Evolutionary conservation across 2,113 vertebrate genomes (phyloP).

Genomic region (Plestiodon gilberti): DNA sequence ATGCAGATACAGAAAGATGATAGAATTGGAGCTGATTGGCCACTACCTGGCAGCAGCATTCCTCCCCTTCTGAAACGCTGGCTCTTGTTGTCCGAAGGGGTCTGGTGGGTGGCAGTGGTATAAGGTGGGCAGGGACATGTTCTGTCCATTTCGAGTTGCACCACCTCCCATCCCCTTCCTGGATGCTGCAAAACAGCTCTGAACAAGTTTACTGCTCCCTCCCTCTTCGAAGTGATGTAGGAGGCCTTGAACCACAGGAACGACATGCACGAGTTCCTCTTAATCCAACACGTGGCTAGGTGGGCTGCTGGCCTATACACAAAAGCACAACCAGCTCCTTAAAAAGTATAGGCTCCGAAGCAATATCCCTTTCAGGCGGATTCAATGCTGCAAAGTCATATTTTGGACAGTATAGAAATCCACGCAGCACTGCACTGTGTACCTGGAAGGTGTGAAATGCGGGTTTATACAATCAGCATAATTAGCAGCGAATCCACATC

Average conservation of each 20-base stretch:
- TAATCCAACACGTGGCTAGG: too few species aligned
- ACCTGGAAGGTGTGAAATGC: too few species aligned
- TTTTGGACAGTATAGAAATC: background rate
- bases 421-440: background rate
- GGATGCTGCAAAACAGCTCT: background rate
- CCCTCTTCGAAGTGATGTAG: background rate
- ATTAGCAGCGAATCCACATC: too few species aligned
- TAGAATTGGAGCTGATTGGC: background rate
- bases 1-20: conserved; percentile 14
- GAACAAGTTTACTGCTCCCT: background rate
- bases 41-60: background rate
- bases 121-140: background rate
- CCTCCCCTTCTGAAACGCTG: background rate
- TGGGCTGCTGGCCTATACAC: too few species aligned
- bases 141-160: background rate
- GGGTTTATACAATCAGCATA: too few species aligned
- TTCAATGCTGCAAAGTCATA: background rate
- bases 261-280: background rate
- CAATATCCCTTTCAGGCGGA: accelerated
- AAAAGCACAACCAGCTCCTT: background rate
- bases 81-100: background rate
- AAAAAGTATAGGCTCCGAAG: conserved; percentile 5
- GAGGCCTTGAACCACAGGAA: background rate
- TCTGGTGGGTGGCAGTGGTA: background rate
- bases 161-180: background rate